Evolutionary conservation across 2,797 vertebrate genomes (phyloP), one percentile per base, ranked within the genome.

Genomic region (Craterocephalus amniculus): DNA sequence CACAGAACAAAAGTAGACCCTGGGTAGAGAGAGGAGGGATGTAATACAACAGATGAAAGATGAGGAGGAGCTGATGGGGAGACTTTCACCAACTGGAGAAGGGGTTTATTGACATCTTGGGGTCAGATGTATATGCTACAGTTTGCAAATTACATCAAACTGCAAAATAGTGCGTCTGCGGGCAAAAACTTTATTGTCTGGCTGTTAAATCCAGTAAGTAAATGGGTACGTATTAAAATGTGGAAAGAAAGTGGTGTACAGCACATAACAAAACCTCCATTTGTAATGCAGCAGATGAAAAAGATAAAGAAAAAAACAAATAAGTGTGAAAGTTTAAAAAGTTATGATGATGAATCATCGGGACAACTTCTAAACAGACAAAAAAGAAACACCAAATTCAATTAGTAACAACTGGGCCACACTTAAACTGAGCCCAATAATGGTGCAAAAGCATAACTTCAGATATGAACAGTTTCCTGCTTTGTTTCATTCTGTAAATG

Each of bases 1-100:
- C 96, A 95, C 92, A 94, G 93, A 94, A 95, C 94, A 92, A 94
- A 97, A 95, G 93, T 94, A 93, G 93, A 96, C 94, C 93, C 94
- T 94, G 94, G 94, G 94, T 94, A 48, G 63, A 75, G 63, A 49
- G 75, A 27, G 61, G 67, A 69, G 79, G 66, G 86, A 78, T 66
- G 52, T 69, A 72, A 72, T 72, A 58, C 70, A 76, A 72, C 43
- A 76, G 84, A 93, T 89, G 89, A 88, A 85, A 63, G 84, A 92
- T 89, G 90, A 88, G 85, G 74, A 81, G 40, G 70, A 76, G 72
- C 61, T 73, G 80, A 84, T 66, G 77, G 70, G 74, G 74, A 89
- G 90, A 91, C 87, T 88, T 90, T 87, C 88, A 89, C 70, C 85
- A 80, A 78, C 73, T 86, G 87, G 62, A 78, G 63, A 72, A 60